These are phyloP conservation scores for Choloepus didactylus DNA, from an alignment of 2,797 vertebrate genomes.

Conservation along the genomic window DNA sequence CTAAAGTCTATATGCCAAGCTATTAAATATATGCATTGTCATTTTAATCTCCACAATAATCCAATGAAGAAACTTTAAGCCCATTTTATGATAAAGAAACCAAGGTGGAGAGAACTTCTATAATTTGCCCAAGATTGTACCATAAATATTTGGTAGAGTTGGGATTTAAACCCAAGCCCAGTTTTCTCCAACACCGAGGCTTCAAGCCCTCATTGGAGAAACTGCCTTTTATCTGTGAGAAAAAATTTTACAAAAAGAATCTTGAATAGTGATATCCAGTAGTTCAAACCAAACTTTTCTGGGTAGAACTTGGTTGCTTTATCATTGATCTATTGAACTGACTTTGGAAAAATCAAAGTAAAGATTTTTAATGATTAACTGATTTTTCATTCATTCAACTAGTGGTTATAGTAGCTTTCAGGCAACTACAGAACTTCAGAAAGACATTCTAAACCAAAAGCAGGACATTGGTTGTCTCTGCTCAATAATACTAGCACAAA, in stretches of 20 bases:
- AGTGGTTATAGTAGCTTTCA: background rate
- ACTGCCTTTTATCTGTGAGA: background rate
- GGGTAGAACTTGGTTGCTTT: background rate
- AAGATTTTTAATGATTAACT: background rate
- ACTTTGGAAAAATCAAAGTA: background rate
- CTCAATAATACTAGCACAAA: background rate
- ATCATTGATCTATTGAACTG: background rate
- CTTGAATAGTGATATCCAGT: background rate
- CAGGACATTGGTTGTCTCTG: background rate
- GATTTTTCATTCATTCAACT: background rate
- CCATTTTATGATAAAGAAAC: background rate
- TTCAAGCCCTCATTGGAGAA: background rate
- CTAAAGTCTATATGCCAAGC: background rate
- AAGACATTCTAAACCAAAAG: background rate
- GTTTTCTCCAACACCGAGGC: background rate
- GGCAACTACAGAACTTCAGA: background rate
- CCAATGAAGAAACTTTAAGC: background rate
- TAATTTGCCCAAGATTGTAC: background rate
- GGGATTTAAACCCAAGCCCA: background rate
- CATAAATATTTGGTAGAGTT: background rate
- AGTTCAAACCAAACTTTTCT: background rate
- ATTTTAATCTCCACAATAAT: background rate
- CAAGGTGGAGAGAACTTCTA: background rate
- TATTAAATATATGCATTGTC: background rate
- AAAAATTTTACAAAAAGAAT: background rate